Evolutionary conservation across 2,888 invertebrate species (phyloP), one percentile per base, ranked within the genome.

Genomic region (Acronicta leporina): DNA sequence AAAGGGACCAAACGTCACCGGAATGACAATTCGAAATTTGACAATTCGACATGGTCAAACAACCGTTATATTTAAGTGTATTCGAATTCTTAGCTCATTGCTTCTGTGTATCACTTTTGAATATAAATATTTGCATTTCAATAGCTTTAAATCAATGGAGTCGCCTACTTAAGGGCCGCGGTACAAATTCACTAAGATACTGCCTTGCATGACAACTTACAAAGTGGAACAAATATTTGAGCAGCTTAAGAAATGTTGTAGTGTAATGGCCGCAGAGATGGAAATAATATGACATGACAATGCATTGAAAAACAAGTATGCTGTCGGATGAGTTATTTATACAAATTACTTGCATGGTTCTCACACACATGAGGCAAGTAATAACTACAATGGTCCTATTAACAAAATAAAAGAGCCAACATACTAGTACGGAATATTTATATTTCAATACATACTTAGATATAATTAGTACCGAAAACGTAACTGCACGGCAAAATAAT

Each of bases 11-110:
- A 70, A 55, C 78, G 81, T 77, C 79, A 70, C 80, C 67, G 74
- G 86, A 85, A 87, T 87, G 76, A 67, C 72, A 81, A 86, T 78
- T 63, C 82, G 73, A 65, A 64, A 77, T 73, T 75, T 60, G 70
- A 73, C 70, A 64, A 76, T 73, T 75, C 62, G 71, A 73, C 71
- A 75, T 66, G 75, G 77, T 50, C 71, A 70, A 73, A 70, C 53
- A 68, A 81, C 87, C 84, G 87, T 86, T 87, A 73, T 67, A 73
- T 65, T 71, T 68, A 67, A 66, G 60, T 69, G 71, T 77, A 74
- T 65, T 76, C 78, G 67, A 85, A 85, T 85, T 82, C 80, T 80
- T 67, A 61, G 64, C 58, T 68, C 78, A 74, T 68, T 55, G 71
- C 63, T 68, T 74, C 74, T 67, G 63, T 57, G 65, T 70, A 71